These are phyloP conservation scores for Listronotus oregonensis DNA, from an alignment of 1,140 invertebrate species.

Conservation along the genomic window DNA sequence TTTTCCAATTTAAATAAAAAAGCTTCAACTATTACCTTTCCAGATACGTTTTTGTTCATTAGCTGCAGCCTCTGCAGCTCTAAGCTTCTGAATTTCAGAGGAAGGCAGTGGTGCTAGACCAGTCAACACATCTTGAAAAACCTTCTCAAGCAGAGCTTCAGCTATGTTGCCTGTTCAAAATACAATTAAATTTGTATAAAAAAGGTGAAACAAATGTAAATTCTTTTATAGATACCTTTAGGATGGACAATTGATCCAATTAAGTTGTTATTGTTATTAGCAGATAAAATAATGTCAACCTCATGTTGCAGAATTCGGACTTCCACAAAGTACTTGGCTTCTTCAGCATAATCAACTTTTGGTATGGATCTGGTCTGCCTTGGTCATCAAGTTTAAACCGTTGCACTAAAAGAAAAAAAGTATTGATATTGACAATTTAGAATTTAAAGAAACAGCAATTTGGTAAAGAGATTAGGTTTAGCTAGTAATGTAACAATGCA, in stretches of 20 bases:
- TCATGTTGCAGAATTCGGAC: slow-evolving; percentile 89
- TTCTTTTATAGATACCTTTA: slow-evolving; percentile 51
- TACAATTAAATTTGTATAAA: too few relatives aligned
- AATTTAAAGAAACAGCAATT: slow-evolving; percentile 88
- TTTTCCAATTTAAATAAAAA: too few relatives aligned
- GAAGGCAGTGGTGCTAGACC: slow-evolving; percentile 90
- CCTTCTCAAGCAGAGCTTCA: slow-evolving; percentile 79
- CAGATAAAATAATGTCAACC: slow-evolving; percentile 90
- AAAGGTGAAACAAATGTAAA: too few relatives aligned
- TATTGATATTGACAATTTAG: slow-evolving; percentile 90
- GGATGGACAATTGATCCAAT: slow-evolving; percentile 95
- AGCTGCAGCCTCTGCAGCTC: slow-evolving; percentile 82
- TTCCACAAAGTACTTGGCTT: slow-evolving; percentile 92
- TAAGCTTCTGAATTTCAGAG: slow-evolving; percentile 74
- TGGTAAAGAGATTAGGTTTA: slow-evolving; percentile 73
- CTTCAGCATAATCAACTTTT: slow-evolving; percentile 71
- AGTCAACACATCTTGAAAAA: slow-evolving; percentile 96
- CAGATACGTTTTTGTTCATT: slow-evolving; percentile 61
- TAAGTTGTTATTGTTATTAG: slow-evolving; percentile 91
- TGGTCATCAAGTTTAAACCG: slow-evolving; percentile 70
- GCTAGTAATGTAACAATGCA: too few relatives aligned
- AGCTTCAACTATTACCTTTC: slow-evolving; percentile 22
- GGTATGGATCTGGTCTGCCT: slow-evolving; percentile 66
- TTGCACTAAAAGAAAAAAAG: slow-evolving; percentile 63
- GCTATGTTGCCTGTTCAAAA: slow-evolving; percentile 81